Base-by-base conservation (phyloP, 2,888 invertebrate genomes). In the Microdon myrmicae region DNA sequence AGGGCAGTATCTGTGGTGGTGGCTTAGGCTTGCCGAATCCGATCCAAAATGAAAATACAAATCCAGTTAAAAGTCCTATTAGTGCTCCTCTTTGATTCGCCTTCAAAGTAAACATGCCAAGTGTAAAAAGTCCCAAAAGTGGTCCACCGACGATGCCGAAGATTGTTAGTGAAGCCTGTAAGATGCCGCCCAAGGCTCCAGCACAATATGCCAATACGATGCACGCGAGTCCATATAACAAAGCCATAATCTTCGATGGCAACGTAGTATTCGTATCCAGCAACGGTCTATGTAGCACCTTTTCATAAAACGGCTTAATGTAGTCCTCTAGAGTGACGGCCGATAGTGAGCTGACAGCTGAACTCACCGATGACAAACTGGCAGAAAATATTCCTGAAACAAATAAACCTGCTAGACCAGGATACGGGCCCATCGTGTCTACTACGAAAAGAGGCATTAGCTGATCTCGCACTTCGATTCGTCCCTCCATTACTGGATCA, bases 371-470 rank as follows among this genome's bases (percentile, higher is more conserved):
- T 35, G 94, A 94, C 3, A 96, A 82, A 1, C 94, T 90, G 0
- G 94, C 96, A 70, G 94, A 94, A 76, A 96, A 94, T 47, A 96
- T 90, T 2, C 95, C 90, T 3, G 95, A 92, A 0, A 95, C 89
- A 75, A 96, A 95, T 8, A 96, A 82, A 0, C 96, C 96, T 0
- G 94, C 87, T 16, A 96, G 74, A 0, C 96, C 96, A 0, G 92
- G 92, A 55, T 86, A 80, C 53, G 84, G 75, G 9, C 85, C 83
- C 88, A 95, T 86, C 0, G 86, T 86, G 56, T 90, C 88, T 67
- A 90, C 86, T 6, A 91, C 90, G 76, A 88, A 92, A 39, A 85
- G 83, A 0, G 91, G 90, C 89, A 92, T 88, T 26, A 91, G 75
- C 80, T 95, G 92, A 76, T 93, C 93, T 8, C 84, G 71, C 19